These are phyloP conservation scores for Chaenocephalus aceratus DNA, from an alignment of 2,113 vertebrate species.

Conservation along the genomic window DNA sequence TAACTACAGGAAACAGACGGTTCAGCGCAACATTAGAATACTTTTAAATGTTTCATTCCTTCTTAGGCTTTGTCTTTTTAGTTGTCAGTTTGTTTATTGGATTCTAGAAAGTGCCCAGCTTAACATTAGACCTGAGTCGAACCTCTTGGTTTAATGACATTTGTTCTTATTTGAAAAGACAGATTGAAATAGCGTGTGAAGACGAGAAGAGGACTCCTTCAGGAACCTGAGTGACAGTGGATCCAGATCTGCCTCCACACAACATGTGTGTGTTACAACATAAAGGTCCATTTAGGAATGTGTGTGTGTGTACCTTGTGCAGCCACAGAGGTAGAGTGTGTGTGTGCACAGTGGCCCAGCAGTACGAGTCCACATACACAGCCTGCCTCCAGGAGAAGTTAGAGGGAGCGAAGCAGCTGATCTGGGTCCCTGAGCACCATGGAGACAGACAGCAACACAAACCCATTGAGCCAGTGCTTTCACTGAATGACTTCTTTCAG, in stretches of 20 bases:
- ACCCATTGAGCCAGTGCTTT: background rate
- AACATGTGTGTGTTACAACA: background rate
- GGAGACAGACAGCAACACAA: background rate
- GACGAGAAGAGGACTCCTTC: no score
- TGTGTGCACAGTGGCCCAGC: conserved; percentile 90
- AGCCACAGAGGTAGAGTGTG: conserved; percentile 87
- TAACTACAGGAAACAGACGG: no score
- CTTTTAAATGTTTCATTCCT: no score
- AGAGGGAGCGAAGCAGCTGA: conserved; percentile 91
- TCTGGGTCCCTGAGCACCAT: conserved; percentile 86
- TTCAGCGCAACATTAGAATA: no score
- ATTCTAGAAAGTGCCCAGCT: no score
- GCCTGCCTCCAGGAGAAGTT: conserved; percentile 93
- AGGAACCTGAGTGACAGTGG: no score
- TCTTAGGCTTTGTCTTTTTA: no score
- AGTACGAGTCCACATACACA: conserved; percentile 90
- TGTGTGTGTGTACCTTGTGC: conserved; percentile 85
- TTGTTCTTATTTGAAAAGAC: no score
- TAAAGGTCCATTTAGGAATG: background rate
- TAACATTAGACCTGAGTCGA: no score
- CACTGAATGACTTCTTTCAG: background rate
- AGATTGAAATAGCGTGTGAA: no score
- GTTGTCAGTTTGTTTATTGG: no score
- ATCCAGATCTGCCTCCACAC: background rate
- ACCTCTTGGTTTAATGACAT: no score